Evolutionary conservation across 2,888 invertebrate species (phyloP), one percentile per base, ranked within the genome.

Genomic region (Drosophila anomelani): DNA sequence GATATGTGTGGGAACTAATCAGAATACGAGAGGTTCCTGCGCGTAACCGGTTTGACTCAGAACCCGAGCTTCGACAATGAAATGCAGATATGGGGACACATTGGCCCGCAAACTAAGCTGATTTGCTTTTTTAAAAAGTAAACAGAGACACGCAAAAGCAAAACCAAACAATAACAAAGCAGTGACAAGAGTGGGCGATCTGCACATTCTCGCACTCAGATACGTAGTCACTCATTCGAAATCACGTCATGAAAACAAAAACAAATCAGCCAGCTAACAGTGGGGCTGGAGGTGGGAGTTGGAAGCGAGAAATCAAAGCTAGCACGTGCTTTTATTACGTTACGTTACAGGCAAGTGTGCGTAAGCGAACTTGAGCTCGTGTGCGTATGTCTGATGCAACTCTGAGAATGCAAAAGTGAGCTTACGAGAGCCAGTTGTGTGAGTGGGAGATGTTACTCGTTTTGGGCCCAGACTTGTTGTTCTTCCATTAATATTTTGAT

Each of bases 251-350:
- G 23, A 46, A 20, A 46, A 36, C 44, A 59, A 58, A 58, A 58
- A 61, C 60, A 61, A 61, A 58, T 5, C 58, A 12, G 12, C n/a
- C 56, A 26, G 17, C 12, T 17, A 13, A 23, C 34, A 29, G 13
- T 10, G 47, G n/a, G 8, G 15, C 29, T 3, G n/a, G 23, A 13
- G 12, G 13, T 56, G 51, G 75, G 74, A 17, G 61, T 47, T 34
- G 64, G 64, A 26, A 41, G 64, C 38, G 26, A 26, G 49, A 81
- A 81, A 80, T 73, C 86, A 89, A 89, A 88, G 81, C 78, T 90
- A 91, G 90, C 91, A 91, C 91, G 91, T 91, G 91, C 91, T 91
- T 91, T 90, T 89, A 88, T 91, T 89, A 89, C 86, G 85, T 78
- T 89, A 76, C 62, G 85, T 78, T 89, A 76, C 62, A 59, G 72